Percentiles rank a stretch among this genome's conserved stretches.
Conservation (phyloP, 1,140 invertebrate genomes). For the Oncopodura yosiiana region DNA sequence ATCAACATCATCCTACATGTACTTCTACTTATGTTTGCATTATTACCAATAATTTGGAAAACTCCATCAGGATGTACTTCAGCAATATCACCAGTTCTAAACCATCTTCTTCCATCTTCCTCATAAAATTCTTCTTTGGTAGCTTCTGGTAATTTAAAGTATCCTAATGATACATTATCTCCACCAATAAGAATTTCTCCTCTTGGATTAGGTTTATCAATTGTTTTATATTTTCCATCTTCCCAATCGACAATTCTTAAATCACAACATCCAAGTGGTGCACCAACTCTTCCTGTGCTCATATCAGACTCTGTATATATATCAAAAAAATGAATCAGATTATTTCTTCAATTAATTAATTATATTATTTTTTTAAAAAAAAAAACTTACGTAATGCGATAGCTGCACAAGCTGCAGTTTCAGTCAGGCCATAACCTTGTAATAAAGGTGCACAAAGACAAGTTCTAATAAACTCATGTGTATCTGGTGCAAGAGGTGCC, state of each 20-base stretch:
- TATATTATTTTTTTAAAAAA: constrained; percentile 3
- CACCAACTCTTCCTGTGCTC: constrained; percentile 75
- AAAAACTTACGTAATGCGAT: constrained; percentile 65
- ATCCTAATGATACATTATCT: constrained; percentile 80
- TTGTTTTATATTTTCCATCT: constrained; percentile 83
- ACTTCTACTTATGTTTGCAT: not conserved
- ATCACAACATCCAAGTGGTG: constrained; percentile 74
- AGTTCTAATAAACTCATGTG: constrained; percentile 86
- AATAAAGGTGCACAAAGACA: constrained; percentile 82
- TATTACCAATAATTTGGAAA: constrained; percentile 87
- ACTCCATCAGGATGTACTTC: constrained; percentile 84
- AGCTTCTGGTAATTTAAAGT: constrained; percentile 83
- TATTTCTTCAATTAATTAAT: not conserved
- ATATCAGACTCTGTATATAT: constrained; percentile 50
- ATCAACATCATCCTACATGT: not conserved
- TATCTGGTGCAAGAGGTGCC: constrained; percentile 89
- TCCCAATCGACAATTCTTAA: constrained; percentile 86
- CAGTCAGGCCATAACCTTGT: constrained; percentile 95
- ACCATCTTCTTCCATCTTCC: constrained; percentile 73
- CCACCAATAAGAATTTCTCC: constrained; percentile 91
- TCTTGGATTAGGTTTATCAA: constrained; percentile 78
- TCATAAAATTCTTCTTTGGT: constrained; percentile 85
- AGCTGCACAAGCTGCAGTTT: constrained; percentile 86
- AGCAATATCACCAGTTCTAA: constrained; percentile 92
- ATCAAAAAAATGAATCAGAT: constrained; percentile 8